phyloP scores from a whole-genome alignment of 2,888 invertebrate genomes.

The Drosophila antonietae region DNA sequence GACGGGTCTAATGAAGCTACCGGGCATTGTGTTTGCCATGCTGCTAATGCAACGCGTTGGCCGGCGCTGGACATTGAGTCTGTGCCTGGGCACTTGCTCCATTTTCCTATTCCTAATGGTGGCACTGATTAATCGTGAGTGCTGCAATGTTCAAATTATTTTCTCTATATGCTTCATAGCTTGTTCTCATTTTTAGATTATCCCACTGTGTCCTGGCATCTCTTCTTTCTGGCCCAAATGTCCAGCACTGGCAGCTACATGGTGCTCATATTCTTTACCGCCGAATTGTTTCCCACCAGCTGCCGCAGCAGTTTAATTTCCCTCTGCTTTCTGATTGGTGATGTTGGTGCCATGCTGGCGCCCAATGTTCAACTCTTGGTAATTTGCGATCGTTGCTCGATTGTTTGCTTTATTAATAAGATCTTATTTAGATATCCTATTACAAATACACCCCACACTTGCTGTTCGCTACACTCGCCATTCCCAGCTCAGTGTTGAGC shows the following conservation, averaged over 20 bases:
- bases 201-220: constrained; percentile 85
- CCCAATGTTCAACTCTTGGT: constrained; percentile 89
- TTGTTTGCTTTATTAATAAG: background rate
- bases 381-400: background rate
- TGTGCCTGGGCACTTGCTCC: constrained; percentile 87
- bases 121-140: constrained; percentile 40
- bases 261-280: constrained; percentile 88
- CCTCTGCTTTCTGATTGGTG: constrained; percentile 89
- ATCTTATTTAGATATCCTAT: constrained; percentile 57
- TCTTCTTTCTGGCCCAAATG: constrained; percentile 88
- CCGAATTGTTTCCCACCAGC: constrained; percentile 90
- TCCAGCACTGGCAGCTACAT: constrained; percentile 88
- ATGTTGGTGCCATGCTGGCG: constrained; percentile 89
- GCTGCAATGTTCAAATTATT: background rate
- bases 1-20: constrained; percentile 87
- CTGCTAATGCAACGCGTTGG: constrained; percentile 88
- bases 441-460: constrained; percentile 86
- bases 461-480: constrained; percentile 86
- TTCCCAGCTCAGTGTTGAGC: constrained; percentile 86
- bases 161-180: background rate
- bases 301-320: constrained; percentile 88
- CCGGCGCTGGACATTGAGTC: constrained; percentile 87
- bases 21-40: constrained; percentile 88
- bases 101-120: constrained; percentile 73
- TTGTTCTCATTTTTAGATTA: constrained; percentile 38